Percentiles rank a stretch among this genome's conserved stretches.
Evolutionary conservation across 2,113 vertebrate species (phyloP).

Genomic region (Astatotilapia flaviijosephi): DNA sequence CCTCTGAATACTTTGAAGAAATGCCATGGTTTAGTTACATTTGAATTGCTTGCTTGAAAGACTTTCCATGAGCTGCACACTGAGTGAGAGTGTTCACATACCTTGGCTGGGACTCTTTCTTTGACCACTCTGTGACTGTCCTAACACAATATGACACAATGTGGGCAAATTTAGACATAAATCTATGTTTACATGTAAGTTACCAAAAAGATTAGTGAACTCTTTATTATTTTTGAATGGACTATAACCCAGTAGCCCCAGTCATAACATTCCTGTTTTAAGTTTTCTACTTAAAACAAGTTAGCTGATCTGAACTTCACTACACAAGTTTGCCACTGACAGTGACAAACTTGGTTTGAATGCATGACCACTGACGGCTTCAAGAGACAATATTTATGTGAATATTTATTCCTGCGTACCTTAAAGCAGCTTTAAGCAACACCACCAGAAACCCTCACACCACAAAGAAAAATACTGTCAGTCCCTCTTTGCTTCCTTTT

Average conservation of each 20-base stretch:
- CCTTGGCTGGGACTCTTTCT: slow-evolving; percentile 75
- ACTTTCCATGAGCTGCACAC: background rate
- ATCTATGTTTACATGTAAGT: background rate
- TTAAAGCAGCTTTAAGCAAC: background rate
- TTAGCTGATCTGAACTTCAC: background rate
- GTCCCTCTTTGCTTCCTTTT: background rate
- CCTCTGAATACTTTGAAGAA: slow-evolving; percentile 82
- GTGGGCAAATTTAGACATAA: slow-evolving; percentile 27
- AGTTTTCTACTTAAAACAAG: background rate
- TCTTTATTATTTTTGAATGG: background rate
- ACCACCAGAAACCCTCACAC: background rate
- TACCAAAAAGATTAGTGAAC: background rate
- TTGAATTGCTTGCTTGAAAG: background rate
- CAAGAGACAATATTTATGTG: background rate
- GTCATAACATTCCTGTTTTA: background rate
- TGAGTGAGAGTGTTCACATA: slow-evolving; percentile 61
- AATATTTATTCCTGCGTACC: background rate
- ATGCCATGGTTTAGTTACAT: slow-evolving; percentile 51
- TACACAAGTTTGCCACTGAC: background rate
- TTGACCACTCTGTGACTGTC: slow-evolving; percentile 75
- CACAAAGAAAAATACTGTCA: background rate
- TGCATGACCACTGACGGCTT: background rate
- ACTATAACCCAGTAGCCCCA: background rate
- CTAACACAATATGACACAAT: slow-evolving; percentile 62
- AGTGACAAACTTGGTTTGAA: background rate